Percentiles rank a stretch among this genome's conserved stretches.
phyloP scores from a whole-genome alignment of 2,797 vertebrate species.

The Aselliscus stoliczkanus region DNA sequence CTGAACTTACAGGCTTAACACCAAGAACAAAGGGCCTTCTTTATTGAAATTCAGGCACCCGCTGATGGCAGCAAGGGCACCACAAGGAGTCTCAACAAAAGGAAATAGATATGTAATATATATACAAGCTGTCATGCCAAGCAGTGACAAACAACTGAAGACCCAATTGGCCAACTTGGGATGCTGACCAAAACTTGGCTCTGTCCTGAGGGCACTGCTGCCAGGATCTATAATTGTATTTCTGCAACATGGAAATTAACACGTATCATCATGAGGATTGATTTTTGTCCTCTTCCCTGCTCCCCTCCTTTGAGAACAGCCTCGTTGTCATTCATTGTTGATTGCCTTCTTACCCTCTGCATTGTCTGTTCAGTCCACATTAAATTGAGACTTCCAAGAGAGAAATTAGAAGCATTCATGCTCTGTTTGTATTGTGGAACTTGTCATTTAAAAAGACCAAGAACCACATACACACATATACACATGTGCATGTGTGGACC shows the following conservation, averaged over 20 bases:
- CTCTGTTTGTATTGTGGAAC: background rate
- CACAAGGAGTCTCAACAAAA: background rate
- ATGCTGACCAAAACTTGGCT: slow-evolving; percentile 44
- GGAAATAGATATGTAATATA: slow-evolving; percentile 40
- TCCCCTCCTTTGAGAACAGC: background rate
- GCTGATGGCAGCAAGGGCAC: background rate
- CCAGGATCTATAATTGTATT: slow-evolving; percentile 23
- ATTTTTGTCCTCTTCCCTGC: slow-evolving; percentile 9
- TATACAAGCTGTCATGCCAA: slow-evolving; percentile 22
- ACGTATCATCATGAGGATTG: background rate
- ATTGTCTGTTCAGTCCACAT: background rate
- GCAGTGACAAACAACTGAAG: slow-evolving; percentile 70
- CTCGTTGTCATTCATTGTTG: background rate
- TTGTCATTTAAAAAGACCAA: slow-evolving; percentile 32
- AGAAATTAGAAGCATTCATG: slow-evolving; percentile 41
- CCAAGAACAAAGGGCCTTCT: background rate
- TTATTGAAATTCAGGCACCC: slow-evolving; percentile 13
- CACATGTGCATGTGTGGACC: accelerated
- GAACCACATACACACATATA: background rate
- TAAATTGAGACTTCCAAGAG: slow-evolving; percentile 53
- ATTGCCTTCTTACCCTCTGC: background rate
- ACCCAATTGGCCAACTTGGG: slow-evolving; percentile 50
- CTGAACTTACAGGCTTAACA: background rate
- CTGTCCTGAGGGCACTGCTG: background rate
- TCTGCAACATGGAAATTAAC: slow-evolving; percentile 30